Evolutionary conservation across 2,888 invertebrate species (phyloP).

Genomic region (Malthinus flaveolus): DNA sequence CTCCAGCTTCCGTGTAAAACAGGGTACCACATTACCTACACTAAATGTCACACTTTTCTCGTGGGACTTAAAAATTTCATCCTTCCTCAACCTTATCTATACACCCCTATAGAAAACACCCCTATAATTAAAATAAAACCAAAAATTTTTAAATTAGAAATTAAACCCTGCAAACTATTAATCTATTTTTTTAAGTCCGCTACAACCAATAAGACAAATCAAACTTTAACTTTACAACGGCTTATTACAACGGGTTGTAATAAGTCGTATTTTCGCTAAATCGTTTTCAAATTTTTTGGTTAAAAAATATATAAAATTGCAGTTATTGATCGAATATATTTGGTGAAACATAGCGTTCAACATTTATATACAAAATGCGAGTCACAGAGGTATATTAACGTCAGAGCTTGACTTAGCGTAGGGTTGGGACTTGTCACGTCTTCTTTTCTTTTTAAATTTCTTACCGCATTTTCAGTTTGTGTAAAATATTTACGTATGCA

Average conservation of each 20-base stretch:
- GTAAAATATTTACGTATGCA: conserved; percentile 23
- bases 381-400: conserved; percentile 27
- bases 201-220: no score
- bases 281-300: neutral
- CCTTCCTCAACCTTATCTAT: conserved; percentile 22
- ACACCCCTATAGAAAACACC: conserved; percentile 2
- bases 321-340: conserved; percentile 20
- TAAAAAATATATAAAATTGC: neutral
- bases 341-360: conserved; percentile 21
- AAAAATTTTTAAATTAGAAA: no score
- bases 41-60: conserved; percentile 37
- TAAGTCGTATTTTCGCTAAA: no score
- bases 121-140: no score
- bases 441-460: conserved; percentile 24
- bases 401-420: conserved; percentile 22
- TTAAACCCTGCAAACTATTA: no score
- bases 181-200: no score
- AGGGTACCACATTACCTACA: conserved; percentile 35
- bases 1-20: conserved; percentile 34
- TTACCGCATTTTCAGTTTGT: conserved; percentile 19
- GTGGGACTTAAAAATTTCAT: conserved; percentile 18
- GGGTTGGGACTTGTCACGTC: conserved; percentile 24
- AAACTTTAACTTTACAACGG: no score
- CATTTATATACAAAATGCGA: conserved; percentile 26
- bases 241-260: no score